Conservation (phyloP, 2,888 invertebrate genomes). For the Strigamia transsilvanica region DNA sequence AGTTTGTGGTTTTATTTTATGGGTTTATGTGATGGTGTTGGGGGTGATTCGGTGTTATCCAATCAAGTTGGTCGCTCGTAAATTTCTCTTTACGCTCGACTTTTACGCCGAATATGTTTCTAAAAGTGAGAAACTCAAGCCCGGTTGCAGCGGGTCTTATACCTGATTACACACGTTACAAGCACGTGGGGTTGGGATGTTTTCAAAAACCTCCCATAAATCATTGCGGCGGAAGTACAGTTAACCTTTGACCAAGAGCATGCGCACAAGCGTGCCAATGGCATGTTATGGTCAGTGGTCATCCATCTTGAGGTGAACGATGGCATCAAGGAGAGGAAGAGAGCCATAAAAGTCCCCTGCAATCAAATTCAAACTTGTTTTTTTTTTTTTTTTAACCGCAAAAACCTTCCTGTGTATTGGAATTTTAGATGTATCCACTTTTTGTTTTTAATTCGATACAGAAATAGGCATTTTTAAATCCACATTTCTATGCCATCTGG, state of each 20-base stretch:
- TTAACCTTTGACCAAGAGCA: conserved; percentile 32
- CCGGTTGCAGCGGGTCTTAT: conserved; percentile 13
- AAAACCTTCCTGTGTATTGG: background rate
- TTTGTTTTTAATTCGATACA: too few species aligned
- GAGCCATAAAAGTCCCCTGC: conserved; percentile 36
- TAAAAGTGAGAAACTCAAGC: conserved; percentile 44
- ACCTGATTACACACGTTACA: conserved; percentile 38
- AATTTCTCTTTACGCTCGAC: conserved; percentile 44
- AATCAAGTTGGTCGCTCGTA: conserved; percentile 40
- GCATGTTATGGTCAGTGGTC: conserved; percentile 39
- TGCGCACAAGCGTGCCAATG: conserved; percentile 38
- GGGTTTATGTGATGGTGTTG: background rate
- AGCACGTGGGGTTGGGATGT: conserved; percentile 35
- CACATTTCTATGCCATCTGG: too few species aligned
- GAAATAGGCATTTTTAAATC: too few species aligned
- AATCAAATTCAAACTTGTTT: conserved; percentile 24
- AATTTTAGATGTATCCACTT: too few species aligned
- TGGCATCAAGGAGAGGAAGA: conserved; percentile 28
- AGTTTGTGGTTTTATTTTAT: background rate
- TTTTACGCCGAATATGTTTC: conserved; percentile 44
- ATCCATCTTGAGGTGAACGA: conserved; percentile 42
- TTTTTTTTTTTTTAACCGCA: background rate
- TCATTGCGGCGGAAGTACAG: conserved; percentile 44
- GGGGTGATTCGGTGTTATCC: conserved; percentile 41
- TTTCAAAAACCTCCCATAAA: conserved; percentile 42